Base-by-base conservation (phyloP, 2,888 invertebrate species). In the Pachydiplax longipennis region DNA sequence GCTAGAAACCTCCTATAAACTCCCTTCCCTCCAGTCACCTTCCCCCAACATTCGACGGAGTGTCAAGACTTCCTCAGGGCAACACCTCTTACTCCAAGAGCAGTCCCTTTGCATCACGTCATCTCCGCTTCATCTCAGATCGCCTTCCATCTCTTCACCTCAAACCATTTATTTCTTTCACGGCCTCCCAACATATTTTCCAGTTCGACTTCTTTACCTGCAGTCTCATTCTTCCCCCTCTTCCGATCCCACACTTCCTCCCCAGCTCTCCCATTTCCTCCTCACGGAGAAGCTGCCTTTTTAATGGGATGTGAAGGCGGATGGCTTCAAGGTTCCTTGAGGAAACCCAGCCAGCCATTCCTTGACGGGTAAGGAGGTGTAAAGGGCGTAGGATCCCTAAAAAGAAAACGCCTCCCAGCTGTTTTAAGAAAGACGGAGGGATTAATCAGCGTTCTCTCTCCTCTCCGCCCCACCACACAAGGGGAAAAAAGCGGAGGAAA, bases 251-350 rank as follows among this genome's bases (percentile, higher is more conserved):
- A 4, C 37, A 37, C 37, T 37, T 37, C 37, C 37, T 5, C 15
- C 15, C 61, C 58, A 13, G 13, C 58, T 58, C 58, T 58, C 58
- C 5, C 61, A n/a, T 10, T 61, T 61, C 61, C 61, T 61, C 61
- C 61, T n/a, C 61, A 65, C n/a, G 58, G 53, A 83, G 83, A 35
- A 31, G 58, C 35, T 35, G 83, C 83, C 12, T 35, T 37, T 61
- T 87, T 87, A 87, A 87, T 87, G 87, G 87, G 87, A 87, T 83
- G 83, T 83, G 83, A 83, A 83, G 83, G 83, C 83, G 83, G 83
- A 61, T 83, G 83, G n/a, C 83, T 83, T 83, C 58, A 65, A 61
- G 87, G 61, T 87, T 58, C 61, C 87, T 61, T 61, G 87, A 87
- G 87, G 37, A 87, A 61, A 87, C 87, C 37, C 87, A 87, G 83